phyloP scores from a whole-genome alignment of 2,797 vertebrate species.

The Chelon auratus region DNA sequence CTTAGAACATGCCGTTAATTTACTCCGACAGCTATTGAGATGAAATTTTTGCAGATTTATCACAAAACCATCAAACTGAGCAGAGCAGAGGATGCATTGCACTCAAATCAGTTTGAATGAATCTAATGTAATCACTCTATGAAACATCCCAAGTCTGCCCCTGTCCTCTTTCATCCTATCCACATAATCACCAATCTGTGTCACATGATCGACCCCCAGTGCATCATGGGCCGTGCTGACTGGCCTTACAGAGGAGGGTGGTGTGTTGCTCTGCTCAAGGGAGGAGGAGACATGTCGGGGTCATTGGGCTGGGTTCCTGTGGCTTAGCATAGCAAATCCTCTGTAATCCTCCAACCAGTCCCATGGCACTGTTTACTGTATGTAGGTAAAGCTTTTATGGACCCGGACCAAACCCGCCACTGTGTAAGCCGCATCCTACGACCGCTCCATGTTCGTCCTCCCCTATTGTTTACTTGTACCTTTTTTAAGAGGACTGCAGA shows the following conservation, averaged over 20 bases:
- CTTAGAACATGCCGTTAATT: constrained; percentile 38
- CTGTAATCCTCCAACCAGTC: constrained; percentile 78
- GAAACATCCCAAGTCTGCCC: constrained; percentile 24
- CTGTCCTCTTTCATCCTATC: constrained; percentile 25
- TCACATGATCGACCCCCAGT: constrained; percentile 28
- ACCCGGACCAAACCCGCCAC: constrained; percentile 40
- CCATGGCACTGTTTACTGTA: constrained; percentile 71
- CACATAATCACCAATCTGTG: constrained; percentile 38
- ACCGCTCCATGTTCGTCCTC: constrained; percentile 18
- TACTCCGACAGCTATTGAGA: constrained; percentile 23
- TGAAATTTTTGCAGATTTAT: constrained; percentile 37
- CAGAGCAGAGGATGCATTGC: constrained; percentile 12
- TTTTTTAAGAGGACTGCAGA: constrained; percentile 28
- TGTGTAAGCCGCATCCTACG: constrained; percentile 29
- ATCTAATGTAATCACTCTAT: constrained; percentile 43
- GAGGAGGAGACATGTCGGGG: constrained; percentile 57
- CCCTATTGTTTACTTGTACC: constrained; percentile 39
- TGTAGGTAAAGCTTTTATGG: constrained; percentile 68
- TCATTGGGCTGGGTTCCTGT: constrained; percentile 72
- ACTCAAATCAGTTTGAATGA: constrained; percentile 15
- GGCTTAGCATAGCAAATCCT: constrained; percentile 84
- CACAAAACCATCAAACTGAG: constrained; percentile 9
- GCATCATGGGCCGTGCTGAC: constrained; percentile 23
- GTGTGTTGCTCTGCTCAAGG: constrained; percentile 44
- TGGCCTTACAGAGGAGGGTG: constrained; percentile 13